These are phyloP conservation scores for Colletes gigas DNA, from an alignment of 1,140 invertebrate species.

Conservation along the genomic window DNA sequence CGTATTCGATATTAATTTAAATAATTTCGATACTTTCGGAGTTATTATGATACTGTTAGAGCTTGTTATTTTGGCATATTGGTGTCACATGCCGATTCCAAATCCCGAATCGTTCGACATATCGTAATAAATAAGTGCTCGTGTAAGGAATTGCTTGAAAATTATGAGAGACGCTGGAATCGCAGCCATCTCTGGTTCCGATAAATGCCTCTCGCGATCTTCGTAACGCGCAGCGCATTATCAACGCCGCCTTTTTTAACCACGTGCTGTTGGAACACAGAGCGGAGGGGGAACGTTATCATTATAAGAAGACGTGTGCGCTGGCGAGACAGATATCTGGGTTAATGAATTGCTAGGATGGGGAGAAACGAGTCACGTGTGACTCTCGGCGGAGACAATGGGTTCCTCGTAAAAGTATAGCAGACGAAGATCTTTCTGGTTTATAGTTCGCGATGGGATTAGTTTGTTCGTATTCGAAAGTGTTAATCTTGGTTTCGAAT, in stretches of 20 bases:
- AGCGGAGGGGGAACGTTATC: neutral
- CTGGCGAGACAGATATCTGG: conserved; percentile 34
- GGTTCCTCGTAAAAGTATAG: neutral
- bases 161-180: too few species aligned
- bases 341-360: conserved; percentile 54
- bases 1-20: too few species aligned
- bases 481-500: too few species aligned
- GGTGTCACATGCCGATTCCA: too few species aligned
- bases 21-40: too few species aligned
- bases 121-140: too few species aligned
- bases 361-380: conserved; percentile 22
- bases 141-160: too few species aligned
- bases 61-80: too few species aligned
- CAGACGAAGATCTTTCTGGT: neutral
- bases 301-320: conserved; percentile 19
- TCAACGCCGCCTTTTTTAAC: neutral
- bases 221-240: neutral
- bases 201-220: conserved; percentile 20
- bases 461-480: neutral
- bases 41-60: too few species aligned
- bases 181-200: neutral
- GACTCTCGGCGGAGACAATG: neutral
- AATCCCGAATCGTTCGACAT: too few species aligned
- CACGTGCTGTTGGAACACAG: neutral
- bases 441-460: neutral